Evolutionary conservation across 2,113 vertebrate genomes (phyloP).

Genomic region (Xiphophorus couchianus): DNA sequence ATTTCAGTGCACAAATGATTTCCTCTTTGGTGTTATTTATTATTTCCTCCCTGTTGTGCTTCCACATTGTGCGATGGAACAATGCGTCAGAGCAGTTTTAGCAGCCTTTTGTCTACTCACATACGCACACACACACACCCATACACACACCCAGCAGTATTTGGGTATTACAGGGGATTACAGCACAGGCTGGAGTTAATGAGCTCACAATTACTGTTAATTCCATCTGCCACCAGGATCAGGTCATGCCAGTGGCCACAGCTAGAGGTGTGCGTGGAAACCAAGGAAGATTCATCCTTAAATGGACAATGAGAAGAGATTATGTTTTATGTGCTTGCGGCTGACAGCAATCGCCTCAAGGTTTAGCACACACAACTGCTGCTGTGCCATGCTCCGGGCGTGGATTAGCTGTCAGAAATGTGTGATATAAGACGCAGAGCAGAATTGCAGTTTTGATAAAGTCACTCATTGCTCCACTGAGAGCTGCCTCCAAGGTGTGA

Average conservation of each 20-base stretch:
- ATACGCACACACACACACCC: neutral
- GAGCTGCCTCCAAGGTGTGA: conserved; percentile 15
- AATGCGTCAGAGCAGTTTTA: conserved; percentile 34
- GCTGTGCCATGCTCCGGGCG: conserved; percentile 26
- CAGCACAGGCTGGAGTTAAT: conserved; percentile 73
- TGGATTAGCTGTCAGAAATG: conserved; percentile 52
- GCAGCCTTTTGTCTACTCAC: conserved; percentile 13
- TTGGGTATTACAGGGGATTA: conserved; percentile 75
- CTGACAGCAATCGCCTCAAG: conserved; percentile 59
- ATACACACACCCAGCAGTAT: conserved; percentile 45
- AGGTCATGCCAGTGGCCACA: conserved; percentile 32
- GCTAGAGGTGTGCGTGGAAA: conserved; percentile 17
- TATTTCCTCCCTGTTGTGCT: conserved; percentile 34
- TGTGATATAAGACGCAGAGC: conserved; percentile 27
- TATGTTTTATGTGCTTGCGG: conserved; percentile 42
- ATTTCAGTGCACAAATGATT: conserved; percentile 33
- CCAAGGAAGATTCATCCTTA: conserved; percentile 48
- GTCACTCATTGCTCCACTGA: conserved; percentile 12
- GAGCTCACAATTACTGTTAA: conserved; percentile 76
- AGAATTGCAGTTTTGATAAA: conserved; percentile 27
- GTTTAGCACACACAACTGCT: conserved; percentile 39
- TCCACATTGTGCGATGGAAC: conserved; percentile 28
- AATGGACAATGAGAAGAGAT: conserved; percentile 61
- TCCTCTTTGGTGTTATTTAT: conserved; percentile 40
- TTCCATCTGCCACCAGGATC: conserved; percentile 74